phyloP scores from a whole-genome alignment of 2,888 invertebrate genomes.

The Clusia tigrina region DNA sequence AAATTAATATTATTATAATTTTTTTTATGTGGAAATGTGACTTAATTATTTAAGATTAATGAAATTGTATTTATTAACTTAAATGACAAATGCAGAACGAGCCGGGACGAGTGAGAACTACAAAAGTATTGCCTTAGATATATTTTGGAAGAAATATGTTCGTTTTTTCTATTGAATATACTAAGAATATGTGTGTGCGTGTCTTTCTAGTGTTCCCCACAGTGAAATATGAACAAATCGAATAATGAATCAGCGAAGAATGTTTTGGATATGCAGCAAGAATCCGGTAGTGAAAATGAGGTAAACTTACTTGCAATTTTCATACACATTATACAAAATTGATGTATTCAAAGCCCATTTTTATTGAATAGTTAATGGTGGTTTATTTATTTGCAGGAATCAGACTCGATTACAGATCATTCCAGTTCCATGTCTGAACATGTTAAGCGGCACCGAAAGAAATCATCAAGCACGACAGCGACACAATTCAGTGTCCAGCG shows the following conservation, averaged over 20 bases:
- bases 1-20: too few relatives aligned
- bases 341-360: neutral
- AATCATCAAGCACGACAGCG: conserved; percentile 41
- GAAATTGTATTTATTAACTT: too few relatives aligned
- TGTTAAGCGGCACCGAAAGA: conserved; percentile 1
- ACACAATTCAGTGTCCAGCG: conserved; percentile 62
- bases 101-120: too few relatives aligned
- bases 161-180: too few relatives aligned
- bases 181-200: too few relatives aligned
- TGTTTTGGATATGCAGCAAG: conserved; percentile 57
- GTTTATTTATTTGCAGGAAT: conserved; percentile 44
- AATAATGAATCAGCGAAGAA: conserved; percentile 59
- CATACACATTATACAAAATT: neutral
- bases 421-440: conserved; percentile 47
- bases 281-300: conserved; percentile 61
- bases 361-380: neutral
- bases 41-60: too few relatives aligned
- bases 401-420: conserved; percentile 58
- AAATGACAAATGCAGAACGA: too few relatives aligned
- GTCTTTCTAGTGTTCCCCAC: conserved; percentile 13
- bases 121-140: too few relatives aligned
- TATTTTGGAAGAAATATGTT: too few relatives aligned
- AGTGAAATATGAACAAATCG: conserved; percentile 58
- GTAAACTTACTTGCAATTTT: conserved; percentile 37
- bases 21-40: too few relatives aligned